Evolutionary conservation across 2,797 vertebrate genomes (phyloP).

Genomic region (Sebastes oblongus): DNA sequence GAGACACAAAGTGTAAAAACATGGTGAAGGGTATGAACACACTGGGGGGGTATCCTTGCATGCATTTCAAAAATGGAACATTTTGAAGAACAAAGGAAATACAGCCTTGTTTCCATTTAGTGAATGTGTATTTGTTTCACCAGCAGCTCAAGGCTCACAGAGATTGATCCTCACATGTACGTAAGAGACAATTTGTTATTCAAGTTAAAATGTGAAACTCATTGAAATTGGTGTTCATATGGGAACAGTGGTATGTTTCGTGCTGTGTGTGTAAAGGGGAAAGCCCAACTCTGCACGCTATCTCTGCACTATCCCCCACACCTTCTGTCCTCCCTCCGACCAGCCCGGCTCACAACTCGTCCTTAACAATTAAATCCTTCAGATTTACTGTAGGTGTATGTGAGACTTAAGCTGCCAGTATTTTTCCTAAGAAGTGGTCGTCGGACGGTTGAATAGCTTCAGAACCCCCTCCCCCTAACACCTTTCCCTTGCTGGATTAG

Average conservation of each 20-base stretch:
- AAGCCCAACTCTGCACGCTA: neutral
- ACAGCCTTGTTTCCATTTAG: neutral
- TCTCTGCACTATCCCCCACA: neutral
- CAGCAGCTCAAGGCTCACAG: neutral
- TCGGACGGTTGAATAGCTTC: no score
- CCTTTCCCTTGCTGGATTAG: neutral
- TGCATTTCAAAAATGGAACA: neutral
- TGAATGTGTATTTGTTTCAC: neutral
- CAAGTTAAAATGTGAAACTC: neutral
- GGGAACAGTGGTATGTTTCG: neutral
- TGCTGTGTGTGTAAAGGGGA: neutral
- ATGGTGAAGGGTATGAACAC: neutral
- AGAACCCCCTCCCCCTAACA: no score
- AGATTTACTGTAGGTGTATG: neutral
- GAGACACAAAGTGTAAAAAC: neutral
- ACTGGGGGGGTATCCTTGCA: neutral
- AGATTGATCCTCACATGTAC: neutral
- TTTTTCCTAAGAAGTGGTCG: neutral
- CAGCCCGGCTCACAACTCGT: slow-evolving; percentile 12
- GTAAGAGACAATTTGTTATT: neutral
- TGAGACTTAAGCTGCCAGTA: neutral
- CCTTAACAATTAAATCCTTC: neutral
- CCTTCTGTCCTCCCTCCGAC: slow-evolving; percentile 9
- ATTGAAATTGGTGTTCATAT: neutral
- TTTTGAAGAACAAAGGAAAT: neutral